Conservation (phyloP, 2,888 invertebrate species). For the Helobdella robusta region DNA sequence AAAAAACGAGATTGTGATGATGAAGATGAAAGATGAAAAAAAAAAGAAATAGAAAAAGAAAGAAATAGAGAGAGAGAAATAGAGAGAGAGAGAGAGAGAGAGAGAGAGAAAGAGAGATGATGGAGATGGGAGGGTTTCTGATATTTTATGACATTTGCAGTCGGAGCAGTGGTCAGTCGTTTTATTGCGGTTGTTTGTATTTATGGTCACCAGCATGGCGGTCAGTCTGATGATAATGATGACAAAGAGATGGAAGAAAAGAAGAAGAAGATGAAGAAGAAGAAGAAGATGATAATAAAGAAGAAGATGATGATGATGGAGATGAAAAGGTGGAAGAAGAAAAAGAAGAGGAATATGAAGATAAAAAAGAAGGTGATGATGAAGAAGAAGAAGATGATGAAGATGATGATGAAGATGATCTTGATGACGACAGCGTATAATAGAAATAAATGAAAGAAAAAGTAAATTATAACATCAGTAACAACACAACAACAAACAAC, state of each 20-base stretch:
- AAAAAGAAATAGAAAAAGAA: not conserved
- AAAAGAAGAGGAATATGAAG: not conserved
- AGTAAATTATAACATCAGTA: too few species aligned
- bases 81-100: not conserved
- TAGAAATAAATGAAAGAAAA: too few species aligned
- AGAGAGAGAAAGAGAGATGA: not conserved
- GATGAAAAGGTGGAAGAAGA: not conserved
- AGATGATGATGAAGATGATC: not conserved
- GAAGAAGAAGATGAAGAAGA: not conserved
- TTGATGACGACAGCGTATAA: not conserved
- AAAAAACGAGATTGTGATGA: not conserved
- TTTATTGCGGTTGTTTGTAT: not conserved
- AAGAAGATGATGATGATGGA: not conserved
- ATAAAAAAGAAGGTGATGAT: not conserved
- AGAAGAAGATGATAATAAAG: not conserved
- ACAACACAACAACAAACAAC: too few species aligned
- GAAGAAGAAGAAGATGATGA: not conserved
- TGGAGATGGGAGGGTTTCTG: too few species aligned
- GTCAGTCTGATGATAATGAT: slow-evolving; percentile 6
- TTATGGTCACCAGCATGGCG: slow-evolving; percentile 10
- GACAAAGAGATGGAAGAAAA: not conserved
- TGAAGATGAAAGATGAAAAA: not conserved
- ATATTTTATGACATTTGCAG: too few species aligned
- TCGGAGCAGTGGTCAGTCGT: not conserved
- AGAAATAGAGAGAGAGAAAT: not conserved